Percentiles rank a stretch among this genome's conserved stretches.
Conservation (phyloP, 2,888 invertebrate species). For the Vandiemenella viatica region DNA sequence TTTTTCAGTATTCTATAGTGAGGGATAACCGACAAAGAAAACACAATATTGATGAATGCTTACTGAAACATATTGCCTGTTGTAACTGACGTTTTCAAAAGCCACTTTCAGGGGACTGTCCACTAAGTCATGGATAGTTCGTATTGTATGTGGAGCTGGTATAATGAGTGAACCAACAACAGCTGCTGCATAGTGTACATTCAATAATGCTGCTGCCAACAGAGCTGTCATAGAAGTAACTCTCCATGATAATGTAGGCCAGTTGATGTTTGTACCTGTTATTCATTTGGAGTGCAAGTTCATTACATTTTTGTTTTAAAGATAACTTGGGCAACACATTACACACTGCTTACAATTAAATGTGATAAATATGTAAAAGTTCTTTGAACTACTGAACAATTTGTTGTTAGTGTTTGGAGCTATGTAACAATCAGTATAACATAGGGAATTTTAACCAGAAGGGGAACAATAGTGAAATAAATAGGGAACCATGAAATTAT, state of each 20-base stretch:
- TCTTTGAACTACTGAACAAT: too few relatives aligned
- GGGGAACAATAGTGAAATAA: too few relatives aligned
- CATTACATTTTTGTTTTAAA: too few relatives aligned
- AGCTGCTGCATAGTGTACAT: background rate
- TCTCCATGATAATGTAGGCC: background rate
- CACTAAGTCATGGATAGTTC: background rate
- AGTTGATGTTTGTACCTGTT: background rate
- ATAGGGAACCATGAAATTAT: too few relatives aligned
- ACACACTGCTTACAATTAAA: too few relatives aligned
- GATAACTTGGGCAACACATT: too few relatives aligned
- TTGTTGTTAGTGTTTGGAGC: too few relatives aligned
- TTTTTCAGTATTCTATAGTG: too few relatives aligned
- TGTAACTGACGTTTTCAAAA: conserved; percentile 2
- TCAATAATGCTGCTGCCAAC: background rate
- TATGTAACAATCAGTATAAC: too few relatives aligned
- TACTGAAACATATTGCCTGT: background rate
- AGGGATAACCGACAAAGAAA: background rate
- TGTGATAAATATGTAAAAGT: too few relatives aligned
- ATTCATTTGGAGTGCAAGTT: too few relatives aligned
- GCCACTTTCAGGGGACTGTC: background rate
- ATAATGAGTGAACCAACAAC: background rate
- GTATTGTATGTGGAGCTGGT: background rate
- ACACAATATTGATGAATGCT: background rate
- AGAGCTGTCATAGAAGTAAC: background rate
- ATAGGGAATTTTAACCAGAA: too few relatives aligned